Evolutionary conservation across 2,797 vertebrate species (phyloP), one percentile per base, ranked within the genome.

Genomic region (Semaprochilodus insignis): DNA sequence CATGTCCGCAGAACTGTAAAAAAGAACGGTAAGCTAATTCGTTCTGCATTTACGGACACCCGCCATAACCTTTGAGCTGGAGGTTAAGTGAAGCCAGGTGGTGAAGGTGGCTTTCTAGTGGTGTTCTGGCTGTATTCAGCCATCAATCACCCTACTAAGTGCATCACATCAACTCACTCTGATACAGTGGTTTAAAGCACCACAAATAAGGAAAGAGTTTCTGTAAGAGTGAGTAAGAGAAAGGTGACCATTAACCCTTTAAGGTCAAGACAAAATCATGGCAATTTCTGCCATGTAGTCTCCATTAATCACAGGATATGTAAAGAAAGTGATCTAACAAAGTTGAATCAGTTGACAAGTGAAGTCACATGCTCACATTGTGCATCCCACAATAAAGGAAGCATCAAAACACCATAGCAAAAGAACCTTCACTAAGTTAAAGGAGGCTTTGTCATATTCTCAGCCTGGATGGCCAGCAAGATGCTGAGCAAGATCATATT

Each of bases 11-110:
- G 84, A 91, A 91, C 91, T 71, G 89, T 93, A 93, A 93, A 75
- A 25, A 62, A 13, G 93, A 93, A 87, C 81, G 82, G 91, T 91
- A 93, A 93, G 88, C 91, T 91, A 92, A 94, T 94, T 92, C 85
- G 89, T 80, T 27, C 88, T 90, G 88, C 90, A 88, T 87, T 89
- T 89, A 88, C 87, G 85, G 90, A 89, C 89, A 83, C 88, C 85
- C 89, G 85, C 87, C 75, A 89, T 87, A 65, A 90, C 90, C 88
- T 77, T 89, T 89, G 86, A 87, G 87, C 40, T 59, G 57, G 17
- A 52, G 84, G 63, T 21, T 93, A 93, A 93, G 91, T 92, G 86
- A 91, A 87, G 89, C 90, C 94, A 94, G 92, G 93, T 94, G 93
- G 40, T 67, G 40, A 70, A 57, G 67, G 78, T 21, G 34, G 51